A percentile compares a stretch with the other conserved stretches of the same genome.
These are phyloP conservation scores for Apis laboriosa DNA, from an alignment of 1,140 invertebrate species.

Conservation along the genomic window DNA sequence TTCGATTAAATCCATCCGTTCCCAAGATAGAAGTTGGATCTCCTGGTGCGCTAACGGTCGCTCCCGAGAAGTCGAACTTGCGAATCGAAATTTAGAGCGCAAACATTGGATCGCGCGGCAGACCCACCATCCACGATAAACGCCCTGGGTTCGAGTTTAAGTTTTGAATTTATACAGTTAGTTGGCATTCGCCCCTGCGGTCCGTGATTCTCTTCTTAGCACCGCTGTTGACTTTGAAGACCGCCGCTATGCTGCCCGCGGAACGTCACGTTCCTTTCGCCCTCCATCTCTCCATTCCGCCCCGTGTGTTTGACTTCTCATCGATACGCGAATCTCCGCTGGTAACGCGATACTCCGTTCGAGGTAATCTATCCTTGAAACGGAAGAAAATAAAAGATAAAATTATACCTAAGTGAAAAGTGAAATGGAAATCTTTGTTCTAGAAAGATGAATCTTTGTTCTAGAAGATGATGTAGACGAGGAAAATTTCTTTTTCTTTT, in stretches of 20 bases:
- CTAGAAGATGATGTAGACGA: no score
- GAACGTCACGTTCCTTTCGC: not conserved
- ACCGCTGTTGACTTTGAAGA: slow-evolving; percentile 23
- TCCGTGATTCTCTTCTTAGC: not conserved
- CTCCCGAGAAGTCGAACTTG: slow-evolving; percentile 2
- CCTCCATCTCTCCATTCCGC: not conserved
- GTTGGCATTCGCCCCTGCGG: not conserved
- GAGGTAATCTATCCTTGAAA: no score
- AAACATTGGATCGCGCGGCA: slow-evolving; percentile 38
- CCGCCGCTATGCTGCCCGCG: not conserved
- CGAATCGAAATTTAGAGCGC: slow-evolving; percentile 40
- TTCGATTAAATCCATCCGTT: slow-evolving; percentile 25
- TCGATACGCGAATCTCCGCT: not conserved
- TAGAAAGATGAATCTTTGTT: no score
- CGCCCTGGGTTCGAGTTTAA: slow-evolving; percentile 44
- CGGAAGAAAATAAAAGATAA: not conserved
- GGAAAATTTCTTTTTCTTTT: no score
- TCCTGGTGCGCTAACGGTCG: not conserved
- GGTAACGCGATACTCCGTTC: not conserved
- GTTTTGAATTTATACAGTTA: slow-evolving; percentile 59
- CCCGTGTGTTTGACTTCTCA: slow-evolving; percentile 16
- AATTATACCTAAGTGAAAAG: not conserved
- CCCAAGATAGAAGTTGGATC: not conserved
- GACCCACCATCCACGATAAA: slow-evolving; percentile 4
- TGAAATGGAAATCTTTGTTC: no score